phyloP scores from a whole-genome alignment of 2,113 vertebrate genomes.

The Brevimyrus niger region DNA sequence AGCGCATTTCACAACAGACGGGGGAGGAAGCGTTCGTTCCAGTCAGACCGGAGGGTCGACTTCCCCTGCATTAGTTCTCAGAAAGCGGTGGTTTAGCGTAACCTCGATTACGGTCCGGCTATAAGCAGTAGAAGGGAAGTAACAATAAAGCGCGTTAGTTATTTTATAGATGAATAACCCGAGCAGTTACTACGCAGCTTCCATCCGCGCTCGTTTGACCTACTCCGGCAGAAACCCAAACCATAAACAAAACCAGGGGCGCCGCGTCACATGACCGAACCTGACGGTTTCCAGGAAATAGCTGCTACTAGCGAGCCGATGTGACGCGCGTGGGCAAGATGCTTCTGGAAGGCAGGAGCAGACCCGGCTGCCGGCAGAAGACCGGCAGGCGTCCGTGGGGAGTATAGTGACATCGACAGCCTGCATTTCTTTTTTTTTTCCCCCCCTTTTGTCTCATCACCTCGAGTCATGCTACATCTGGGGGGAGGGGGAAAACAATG shows the following conservation, averaged over 20 bases:
- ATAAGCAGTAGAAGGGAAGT: neutral
- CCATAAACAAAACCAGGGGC: constrained; percentile 5
- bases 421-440: neutral
- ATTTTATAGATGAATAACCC: neutral
- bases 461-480: neutral
- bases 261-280: neutral
- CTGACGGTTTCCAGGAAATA: neutral
- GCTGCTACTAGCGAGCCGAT: neutral
- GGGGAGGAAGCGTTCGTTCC: neutral
- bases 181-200: constrained; percentile 5
- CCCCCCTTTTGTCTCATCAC: neutral
- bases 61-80: neutral
- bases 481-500: neutral
- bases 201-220: neutral
- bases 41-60: neutral
- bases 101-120: neutral
- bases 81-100: neutral
- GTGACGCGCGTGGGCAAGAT: neutral
- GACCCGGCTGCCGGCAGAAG: neutral
- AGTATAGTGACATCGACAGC: neutral
- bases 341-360: neutral
- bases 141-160: neutral
- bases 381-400: neutral
- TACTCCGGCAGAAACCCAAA: constrained; percentile 21
- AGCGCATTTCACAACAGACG: neutral